Conservation (phyloP, 1,140 invertebrate species). For the Drosophila tani region DNA sequence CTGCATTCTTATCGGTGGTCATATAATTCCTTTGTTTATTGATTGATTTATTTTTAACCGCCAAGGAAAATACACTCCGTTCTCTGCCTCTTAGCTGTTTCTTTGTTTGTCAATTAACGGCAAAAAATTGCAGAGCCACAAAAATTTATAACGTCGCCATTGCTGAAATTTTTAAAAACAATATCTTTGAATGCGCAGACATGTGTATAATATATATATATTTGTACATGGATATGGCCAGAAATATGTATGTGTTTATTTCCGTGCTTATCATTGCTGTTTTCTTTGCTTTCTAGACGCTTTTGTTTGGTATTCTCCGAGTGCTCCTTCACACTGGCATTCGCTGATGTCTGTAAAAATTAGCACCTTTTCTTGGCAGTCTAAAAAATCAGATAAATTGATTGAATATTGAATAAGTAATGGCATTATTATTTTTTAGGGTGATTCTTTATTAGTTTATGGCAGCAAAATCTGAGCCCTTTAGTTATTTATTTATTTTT, state of each 20-base stretch:
- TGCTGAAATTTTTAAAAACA: constrained; percentile 46
- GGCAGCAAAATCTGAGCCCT: too few relatives aligned
- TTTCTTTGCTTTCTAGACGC: constrained; percentile 30
- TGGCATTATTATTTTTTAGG: not conserved
- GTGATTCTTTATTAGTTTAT: too few relatives aligned
- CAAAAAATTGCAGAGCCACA: constrained; percentile 29
- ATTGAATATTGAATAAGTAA: constrained; percentile 9
- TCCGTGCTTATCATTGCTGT: constrained; percentile 52
- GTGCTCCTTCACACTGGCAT: not conserved
- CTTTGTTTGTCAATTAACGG: constrained; percentile 54
- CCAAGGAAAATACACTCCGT: constrained; percentile 34
- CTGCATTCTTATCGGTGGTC: constrained; percentile 37
- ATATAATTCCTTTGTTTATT: constrained; percentile 58
- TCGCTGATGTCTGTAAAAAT: constrained; percentile 45
- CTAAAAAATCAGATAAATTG: constrained; percentile 8
- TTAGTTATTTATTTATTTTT: not conserved
- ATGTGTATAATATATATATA: constrained; percentile 15
- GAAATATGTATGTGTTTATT: constrained; percentile 19
- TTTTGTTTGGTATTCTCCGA: constrained; percentile 29
- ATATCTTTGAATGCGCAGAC: constrained; percentile 20
- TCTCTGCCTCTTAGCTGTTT: constrained; percentile 48
- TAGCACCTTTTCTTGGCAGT: constrained; percentile 22
- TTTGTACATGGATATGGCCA: constrained; percentile 3
- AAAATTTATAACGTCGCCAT: constrained; percentile 62
- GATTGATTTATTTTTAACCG: constrained; percentile 58